Percentiles rank a stretch among this genome's conserved stretches.
phyloP scores from a whole-genome alignment of 2,113 vertebrate genomes.

The Ceyx margarethae region DNA sequence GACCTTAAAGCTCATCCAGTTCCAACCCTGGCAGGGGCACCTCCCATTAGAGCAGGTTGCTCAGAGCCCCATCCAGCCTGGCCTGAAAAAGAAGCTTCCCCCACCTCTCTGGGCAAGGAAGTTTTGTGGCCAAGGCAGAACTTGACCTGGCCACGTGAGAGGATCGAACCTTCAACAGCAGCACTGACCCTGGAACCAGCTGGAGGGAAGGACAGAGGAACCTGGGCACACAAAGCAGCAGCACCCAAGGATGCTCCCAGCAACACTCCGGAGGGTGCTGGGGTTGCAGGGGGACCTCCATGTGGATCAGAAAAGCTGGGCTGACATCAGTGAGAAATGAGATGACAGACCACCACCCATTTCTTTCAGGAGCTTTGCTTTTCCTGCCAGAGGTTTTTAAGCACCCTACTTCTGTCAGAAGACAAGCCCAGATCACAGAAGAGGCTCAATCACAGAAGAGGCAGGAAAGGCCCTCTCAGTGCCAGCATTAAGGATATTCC shows the following conservation, averaged over 20 bases:
- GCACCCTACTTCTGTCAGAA: neutral
- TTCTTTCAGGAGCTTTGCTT: neutral
- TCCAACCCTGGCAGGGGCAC: too few species aligned
- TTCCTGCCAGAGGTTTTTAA: neutral
- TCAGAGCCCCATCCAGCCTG: too few species aligned
- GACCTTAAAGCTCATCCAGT: too few species aligned
- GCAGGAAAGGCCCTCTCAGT: neutral
- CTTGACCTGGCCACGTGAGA: neutral
- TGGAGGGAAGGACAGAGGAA: neutral
- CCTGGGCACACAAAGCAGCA: neutral
- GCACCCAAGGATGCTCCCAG: neutral
- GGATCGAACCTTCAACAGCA: neutral
- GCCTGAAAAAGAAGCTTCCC: too few species aligned
- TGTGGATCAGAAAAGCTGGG: accelerated
- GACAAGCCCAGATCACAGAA: neutral
- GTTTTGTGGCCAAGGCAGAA: neutral
- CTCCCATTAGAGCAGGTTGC: too few species aligned
- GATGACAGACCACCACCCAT: neutral
- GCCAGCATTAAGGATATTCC: neutral
- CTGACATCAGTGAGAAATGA: neutral
- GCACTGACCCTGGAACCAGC: neutral
- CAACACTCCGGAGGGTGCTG: neutral
- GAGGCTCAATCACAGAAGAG: neutral
- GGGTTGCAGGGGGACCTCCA: neutral
- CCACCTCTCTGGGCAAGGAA: too few species aligned